Base-by-base conservation (phyloP, 1,140 invertebrate genomes). In the Danaus melanippus region DNA sequence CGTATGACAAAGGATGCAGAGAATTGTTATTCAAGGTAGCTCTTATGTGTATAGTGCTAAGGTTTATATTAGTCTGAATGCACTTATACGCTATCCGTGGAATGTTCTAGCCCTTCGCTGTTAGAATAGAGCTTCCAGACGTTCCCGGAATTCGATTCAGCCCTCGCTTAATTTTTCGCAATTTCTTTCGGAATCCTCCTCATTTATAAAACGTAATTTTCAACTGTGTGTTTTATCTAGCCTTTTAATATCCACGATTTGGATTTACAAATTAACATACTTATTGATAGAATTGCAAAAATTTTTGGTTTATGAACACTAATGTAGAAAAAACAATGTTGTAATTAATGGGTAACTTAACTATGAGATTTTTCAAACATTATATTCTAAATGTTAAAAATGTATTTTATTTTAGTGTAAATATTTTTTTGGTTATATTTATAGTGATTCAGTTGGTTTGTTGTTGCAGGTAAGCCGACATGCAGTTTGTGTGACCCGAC, bases 401-500 rank as follows among this genome's bases (percentile, higher is more conserved):
- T 10, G 46, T 47, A 21, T 17, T 47, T 10, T 15, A 17, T 47
- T 47, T 17, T 47, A 15, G 15, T 15, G n/a, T 17, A 17, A 46
- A 21, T 10, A 32, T 4, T 32, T 32, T 32, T 32, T 21, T 32
- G 2, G 4, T 32, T 32, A 32, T 32, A 32, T 32, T 32, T 32
- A 32, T 32, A 45, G 11, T 50, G 12, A 42, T 12, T 10, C 43
- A 59, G 44, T 41, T 46, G 47, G 52, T 43, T 67, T 51, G 61
- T 84, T 77, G 72, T 84, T 84, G 45, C 75, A 84, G 80, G 80
- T 84, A 84, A 84, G 80, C 69, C 73, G 65, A 51, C 63, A 8
- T 80, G 77, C 70, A 75, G 62, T 64, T 57, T 75, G 52, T 83
- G 76, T 61, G 69, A 77, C 55, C 50, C 58, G 43, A 66, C 66